phyloP scores from a whole-genome alignment of 2,888 invertebrate genomes.

The Dilophus febrilis region DNA sequence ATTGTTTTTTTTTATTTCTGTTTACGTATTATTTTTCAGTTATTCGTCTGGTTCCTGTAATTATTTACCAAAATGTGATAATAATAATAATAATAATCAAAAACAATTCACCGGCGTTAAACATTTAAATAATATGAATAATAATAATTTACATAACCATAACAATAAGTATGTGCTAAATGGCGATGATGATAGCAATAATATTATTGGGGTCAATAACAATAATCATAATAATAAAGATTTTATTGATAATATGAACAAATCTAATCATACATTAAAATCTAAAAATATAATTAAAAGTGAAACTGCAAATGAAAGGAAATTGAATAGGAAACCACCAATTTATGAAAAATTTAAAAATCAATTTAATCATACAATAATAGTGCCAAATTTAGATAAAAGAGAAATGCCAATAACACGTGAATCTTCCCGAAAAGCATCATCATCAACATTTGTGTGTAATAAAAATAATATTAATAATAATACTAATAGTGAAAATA shows the following conservation, averaged over 20 bases:
- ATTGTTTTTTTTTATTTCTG: conserved; percentile 5
- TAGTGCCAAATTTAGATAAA: conserved; percentile 20
- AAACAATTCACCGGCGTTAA: conserved; percentile 7
- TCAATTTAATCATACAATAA: conserved; percentile 6
- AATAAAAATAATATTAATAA: too few species aligned
- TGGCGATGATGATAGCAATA: neutral
- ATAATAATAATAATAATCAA: conserved; percentile 8
- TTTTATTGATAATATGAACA: neutral
- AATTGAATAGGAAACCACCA: conserved; percentile 12
- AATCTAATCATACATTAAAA: neutral
- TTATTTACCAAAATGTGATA: conserved; percentile 38
- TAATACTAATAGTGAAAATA: too few species aligned
- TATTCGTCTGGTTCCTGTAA: conserved; percentile 40
- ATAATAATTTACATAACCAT: neutral
- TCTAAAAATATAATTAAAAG: neutral
- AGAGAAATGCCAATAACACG: conserved; percentile 22
- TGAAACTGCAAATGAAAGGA: neutral
- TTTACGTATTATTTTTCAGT: conserved; percentile 14
- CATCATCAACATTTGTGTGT: neutral
- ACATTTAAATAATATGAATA: conserved; percentile 4
- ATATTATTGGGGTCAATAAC: neutral
- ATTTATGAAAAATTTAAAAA: conserved; percentile 8
- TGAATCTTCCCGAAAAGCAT: conserved; percentile 11
- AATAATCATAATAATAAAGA: neutral
- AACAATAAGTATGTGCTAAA: neutral